Conservation (phyloP, 2,888 invertebrate genomes). For the Norana najaformis region DNA sequence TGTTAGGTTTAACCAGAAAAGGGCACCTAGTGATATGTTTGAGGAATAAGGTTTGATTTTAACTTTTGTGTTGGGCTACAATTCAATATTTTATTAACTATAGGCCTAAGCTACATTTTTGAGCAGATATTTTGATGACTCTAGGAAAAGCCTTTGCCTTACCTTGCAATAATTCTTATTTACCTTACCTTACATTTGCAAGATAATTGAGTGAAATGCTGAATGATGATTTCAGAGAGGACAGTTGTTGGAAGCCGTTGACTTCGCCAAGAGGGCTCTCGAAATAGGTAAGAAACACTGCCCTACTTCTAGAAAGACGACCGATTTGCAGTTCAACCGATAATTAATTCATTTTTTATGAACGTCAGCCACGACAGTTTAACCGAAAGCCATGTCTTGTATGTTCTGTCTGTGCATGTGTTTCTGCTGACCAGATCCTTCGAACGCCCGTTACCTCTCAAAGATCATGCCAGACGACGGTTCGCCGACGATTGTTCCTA, state of each 20-base stretch:
- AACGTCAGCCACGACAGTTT: too few species aligned
- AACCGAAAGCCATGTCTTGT: too few species aligned
- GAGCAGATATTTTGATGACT: too few species aligned
- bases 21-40: too few species aligned
- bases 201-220: background rate
- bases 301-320: background rate
- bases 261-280: conserved; percentile 1
- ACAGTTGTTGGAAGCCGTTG: background rate
- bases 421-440: background rate
- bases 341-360: too few species aligned
- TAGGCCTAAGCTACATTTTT: too few species aligned
- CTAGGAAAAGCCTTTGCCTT: too few species aligned
- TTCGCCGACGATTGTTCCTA: background rate
- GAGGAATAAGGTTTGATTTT: too few species aligned
- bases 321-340: background rate
- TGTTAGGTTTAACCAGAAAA: too few species aligned
- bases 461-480: background rate
- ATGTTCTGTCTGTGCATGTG: background rate
- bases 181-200: background rate
- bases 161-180: background rate
- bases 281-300: conserved; percentile 21
- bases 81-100: too few species aligned
- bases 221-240: background rate
- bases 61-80: too few species aligned
- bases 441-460: background rate